Evolutionary conservation across 1,140 invertebrate genomes (phyloP).

Genomic region (Drosophila carrolli): DNA sequence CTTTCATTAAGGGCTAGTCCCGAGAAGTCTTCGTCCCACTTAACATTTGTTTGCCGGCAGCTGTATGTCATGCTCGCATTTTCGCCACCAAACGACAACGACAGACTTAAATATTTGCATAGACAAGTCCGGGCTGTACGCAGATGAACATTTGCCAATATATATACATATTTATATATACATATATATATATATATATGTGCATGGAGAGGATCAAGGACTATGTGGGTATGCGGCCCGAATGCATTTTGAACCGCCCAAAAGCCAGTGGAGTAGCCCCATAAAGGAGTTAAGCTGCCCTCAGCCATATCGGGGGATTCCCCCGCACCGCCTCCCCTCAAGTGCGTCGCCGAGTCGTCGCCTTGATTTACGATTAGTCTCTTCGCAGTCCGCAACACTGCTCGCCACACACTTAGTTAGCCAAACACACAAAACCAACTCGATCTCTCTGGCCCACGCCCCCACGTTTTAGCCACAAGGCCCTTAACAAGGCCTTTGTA

Average conservation of each 20-base stretch:
- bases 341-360: slow-evolving; percentile 53
- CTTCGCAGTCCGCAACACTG: slow-evolving; percentile 63
- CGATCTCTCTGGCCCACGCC: slow-evolving; percentile 21
- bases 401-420: slow-evolving; percentile 70
- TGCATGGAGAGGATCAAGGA: slow-evolving; percentile 16
- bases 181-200: slow-evolving; percentile 4
- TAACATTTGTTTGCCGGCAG: slow-evolving; percentile 63
- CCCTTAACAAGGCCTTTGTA: slow-evolving; percentile 58
- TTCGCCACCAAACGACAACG: slow-evolving; percentile 74
- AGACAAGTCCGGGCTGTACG: slow-evolving; percentile 56
- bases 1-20: slow-evolving; percentile 43
- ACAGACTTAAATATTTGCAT: slow-evolving; percentile 77
- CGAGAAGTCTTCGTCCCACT: slow-evolving; percentile 19
- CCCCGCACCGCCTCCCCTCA: slow-evolving; percentile 25
- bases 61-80: slow-evolving; percentile 73
- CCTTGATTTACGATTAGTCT: slow-evolving; percentile 73
- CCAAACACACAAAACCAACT: slow-evolving; percentile 60
- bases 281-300: slow-evolving; percentile 20
- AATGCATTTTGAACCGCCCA: slow-evolving; percentile 38
- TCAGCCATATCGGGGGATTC: neutral
- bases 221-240: slow-evolving; percentile 24
- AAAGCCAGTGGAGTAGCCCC: slow-evolving; percentile 36
- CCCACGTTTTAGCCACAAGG: slow-evolving; percentile 13
- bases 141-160: slow-evolving; percentile 16
- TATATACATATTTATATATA: slow-evolving; percentile 7